Evolutionary conservation across 2,113 vertebrate genomes (phyloP).

Genomic region (Gila orcuttii): DNA sequence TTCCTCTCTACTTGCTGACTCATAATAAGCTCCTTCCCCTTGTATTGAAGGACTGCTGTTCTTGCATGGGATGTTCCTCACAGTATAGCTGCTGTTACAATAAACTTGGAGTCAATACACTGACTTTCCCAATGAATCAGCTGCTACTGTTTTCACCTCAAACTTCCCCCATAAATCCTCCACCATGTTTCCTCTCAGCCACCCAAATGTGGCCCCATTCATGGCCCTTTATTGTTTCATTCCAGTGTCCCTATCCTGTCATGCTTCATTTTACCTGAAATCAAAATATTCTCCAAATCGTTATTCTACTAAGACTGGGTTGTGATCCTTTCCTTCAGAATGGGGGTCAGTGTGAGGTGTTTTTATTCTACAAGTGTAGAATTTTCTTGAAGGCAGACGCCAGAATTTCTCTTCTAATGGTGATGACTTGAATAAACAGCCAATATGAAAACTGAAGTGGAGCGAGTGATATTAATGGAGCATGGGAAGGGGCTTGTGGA

Average conservation of each 20-base stretch:
- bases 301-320: background rate
- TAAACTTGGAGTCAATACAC: constrained; percentile 26
- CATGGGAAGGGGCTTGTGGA: background rate
- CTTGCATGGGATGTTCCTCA: background rate
- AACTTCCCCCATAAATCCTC: constrained; percentile 55
- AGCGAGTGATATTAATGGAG: background rate
- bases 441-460: background rate
- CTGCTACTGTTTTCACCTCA: constrained; percentile 52
- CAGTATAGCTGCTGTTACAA: constrained; percentile 31
- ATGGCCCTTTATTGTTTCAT: constrained; percentile 57
- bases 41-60: background rate
- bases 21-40: constrained; percentile 26
- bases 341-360: background rate
- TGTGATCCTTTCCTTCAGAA: constrained; percentile 1
- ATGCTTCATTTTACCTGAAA: constrained; percentile 36
- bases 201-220: constrained; percentile 47
- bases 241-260: constrained; percentile 54
- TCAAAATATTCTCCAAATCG: constrained; percentile 47
- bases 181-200: constrained; percentile 48
- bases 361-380: background rate
- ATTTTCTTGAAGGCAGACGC: background rate
- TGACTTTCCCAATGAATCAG: constrained; percentile 42
- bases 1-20: constrained; percentile 24
- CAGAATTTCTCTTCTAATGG: background rate
- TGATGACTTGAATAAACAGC: constrained; percentile 3